Evolutionary conservation across 2,888 invertebrate genomes (phyloP).

Genomic region (Drosophila koepferae): DNA sequence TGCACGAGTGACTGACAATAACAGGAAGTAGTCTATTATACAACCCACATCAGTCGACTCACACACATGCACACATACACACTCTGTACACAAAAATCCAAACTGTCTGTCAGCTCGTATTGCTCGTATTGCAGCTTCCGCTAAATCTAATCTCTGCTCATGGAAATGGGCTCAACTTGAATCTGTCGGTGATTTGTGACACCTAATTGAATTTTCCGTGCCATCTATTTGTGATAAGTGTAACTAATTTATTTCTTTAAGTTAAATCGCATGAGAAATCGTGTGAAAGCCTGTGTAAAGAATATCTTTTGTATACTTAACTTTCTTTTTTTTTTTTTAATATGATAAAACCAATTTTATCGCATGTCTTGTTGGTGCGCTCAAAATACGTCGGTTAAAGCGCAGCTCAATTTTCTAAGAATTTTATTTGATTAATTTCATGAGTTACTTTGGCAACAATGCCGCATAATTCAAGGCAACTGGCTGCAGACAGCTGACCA

Average conservation of each 20-base stretch:
- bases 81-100: conserved; percentile 1
- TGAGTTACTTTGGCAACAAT: conserved; percentile 12
- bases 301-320: not conserved
- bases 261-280: conserved; percentile 46
- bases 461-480: conserved; percentile 2
- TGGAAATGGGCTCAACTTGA: conserved; percentile 23
- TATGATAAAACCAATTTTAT: not conserved
- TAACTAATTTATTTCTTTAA: conserved; percentile 49
- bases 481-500: not conserved
- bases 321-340: not conserved
- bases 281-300: not conserved
- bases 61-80: conserved; percentile 16
- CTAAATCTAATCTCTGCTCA: conserved; percentile 28
- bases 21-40: conserved; percentile 67
- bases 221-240: conserved; percentile 25
- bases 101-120: conserved; percentile 26
- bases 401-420: conserved; percentile 6
- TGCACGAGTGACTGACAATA: conserved; percentile 45
- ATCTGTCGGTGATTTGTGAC: conserved; percentile 37
- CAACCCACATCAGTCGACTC: conserved; percentile 32
- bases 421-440: conserved; percentile 26
- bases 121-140: conserved; percentile 34
- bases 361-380: not conserved
- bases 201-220: conserved; percentile 54
- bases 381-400: not conserved